phyloP scores from a whole-genome alignment of 2,888 invertebrate species.

The Sabatieria punctata region DNA sequence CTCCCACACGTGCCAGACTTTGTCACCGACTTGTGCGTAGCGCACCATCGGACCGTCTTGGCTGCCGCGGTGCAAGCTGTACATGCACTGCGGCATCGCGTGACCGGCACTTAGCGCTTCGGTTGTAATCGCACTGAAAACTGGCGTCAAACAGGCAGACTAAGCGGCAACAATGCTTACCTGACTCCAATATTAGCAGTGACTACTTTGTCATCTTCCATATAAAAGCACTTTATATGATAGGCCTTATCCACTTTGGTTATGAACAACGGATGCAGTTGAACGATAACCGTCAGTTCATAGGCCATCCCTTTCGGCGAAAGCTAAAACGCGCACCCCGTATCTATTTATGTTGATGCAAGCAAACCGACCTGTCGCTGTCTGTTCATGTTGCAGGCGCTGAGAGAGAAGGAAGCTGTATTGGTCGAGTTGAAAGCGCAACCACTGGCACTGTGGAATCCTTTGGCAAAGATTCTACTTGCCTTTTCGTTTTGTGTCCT shows the following conservation, averaged over 20 bases:
- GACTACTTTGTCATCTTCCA: constrained; percentile 10
- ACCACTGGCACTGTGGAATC: background rate
- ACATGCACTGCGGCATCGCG: constrained; percentile 9
- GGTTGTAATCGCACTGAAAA: constrained; percentile 5
- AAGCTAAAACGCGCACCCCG: constrained; percentile 7
- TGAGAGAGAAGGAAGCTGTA: constrained; percentile 3
- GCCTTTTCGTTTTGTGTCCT: background rate
- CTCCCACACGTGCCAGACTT: constrained; percentile 10
- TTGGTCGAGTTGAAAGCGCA: constrained; percentile 6
- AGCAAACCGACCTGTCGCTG: constrained; percentile 7
- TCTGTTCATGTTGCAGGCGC: constrained; percentile 9
- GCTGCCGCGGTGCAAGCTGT: constrained; percentile 6
- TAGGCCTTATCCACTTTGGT: constrained; percentile 12
- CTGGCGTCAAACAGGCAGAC: background rate
- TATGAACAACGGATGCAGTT: constrained; percentile 11
- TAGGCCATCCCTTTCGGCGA: constrained; percentile 8
- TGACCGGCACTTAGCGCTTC: background rate
- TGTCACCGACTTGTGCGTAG: constrained; percentile 9
- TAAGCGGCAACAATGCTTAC: constrained; percentile 2
- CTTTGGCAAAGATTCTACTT: constrained; percentile 10
- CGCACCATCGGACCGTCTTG: constrained; percentile 8
- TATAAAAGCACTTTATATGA: constrained; percentile 10
- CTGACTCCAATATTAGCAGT: constrained; percentile 6
- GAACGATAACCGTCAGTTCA: constrained; percentile 7
- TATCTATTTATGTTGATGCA: too few species aligned